Conservation (phyloP, 2,797 vertebrate species). For the Neosalanx taihuensis region DNA sequence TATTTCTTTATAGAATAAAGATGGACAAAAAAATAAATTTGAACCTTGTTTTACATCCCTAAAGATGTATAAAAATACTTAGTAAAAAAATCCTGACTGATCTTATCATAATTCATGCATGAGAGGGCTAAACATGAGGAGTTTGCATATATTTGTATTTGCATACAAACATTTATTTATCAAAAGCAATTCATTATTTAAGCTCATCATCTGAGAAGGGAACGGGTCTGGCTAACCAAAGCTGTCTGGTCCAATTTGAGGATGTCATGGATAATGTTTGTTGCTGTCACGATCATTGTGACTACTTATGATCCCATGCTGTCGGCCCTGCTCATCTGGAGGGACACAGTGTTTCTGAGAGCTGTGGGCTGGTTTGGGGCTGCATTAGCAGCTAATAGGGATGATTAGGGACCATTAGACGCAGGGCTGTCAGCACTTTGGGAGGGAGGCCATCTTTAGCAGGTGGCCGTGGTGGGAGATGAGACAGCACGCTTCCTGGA, state of each 20-base stretch:
- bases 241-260: slow-evolving; percentile 18
- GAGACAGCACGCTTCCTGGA: slow-evolving; percentile 65
- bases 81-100: no score
- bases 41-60: no score
- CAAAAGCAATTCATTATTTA: background rate
- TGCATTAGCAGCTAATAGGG: slow-evolving; percentile 62
- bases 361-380: slow-evolving; percentile 20
- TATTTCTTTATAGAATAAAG: no score
- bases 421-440: slow-evolving; percentile 64
- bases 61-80: no score
- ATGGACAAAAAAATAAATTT: no score
- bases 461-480: slow-evolving; percentile 68
- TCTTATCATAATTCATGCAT: no score
- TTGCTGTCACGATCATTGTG: background rate
- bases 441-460: slow-evolving; percentile 72
- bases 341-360: background rate
- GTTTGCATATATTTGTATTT: background rate
- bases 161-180: background rate
- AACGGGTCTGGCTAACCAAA: background rate
- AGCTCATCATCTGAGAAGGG: background rate
- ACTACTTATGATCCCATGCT: background rate
- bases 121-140: no score
- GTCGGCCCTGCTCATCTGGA: background rate
- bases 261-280: slow-evolving; percentile 5
- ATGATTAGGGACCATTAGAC: slow-evolving; percentile 68